Conservation (phyloP, 2,113 vertebrate species). For the Labrus mixtus region DNA sequence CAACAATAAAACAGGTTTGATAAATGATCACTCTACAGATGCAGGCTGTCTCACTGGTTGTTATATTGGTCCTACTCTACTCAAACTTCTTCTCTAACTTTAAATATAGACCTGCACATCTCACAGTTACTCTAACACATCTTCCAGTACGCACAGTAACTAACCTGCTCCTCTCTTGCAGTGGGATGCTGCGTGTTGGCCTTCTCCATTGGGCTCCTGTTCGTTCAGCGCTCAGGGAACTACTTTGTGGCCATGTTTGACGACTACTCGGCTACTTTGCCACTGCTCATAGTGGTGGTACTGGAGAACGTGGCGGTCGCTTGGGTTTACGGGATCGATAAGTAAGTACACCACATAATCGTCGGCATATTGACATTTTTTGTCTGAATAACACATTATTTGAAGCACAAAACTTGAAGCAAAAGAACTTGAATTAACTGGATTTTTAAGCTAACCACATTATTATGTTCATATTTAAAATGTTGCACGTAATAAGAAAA, state of each 20-base stretch:
- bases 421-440: too few species aligned
- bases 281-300: conserved; percentile 93
- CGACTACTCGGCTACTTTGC: conserved; percentile 96
- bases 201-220: conserved; percentile 93
- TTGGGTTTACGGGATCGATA: conserved; percentile 94
- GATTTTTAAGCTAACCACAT: too few species aligned
- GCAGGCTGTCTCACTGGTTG: too few species aligned
- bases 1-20: too few species aligned
- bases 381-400: too few species aligned
- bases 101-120: neutral
- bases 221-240: conserved; percentile 97
- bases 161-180: conserved; percentile 70
- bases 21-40: too few species aligned
- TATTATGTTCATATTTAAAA: too few species aligned
- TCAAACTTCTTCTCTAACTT: too few species aligned
- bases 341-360: conserved; percentile 82
- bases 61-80: too few species aligned
- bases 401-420: too few species aligned
- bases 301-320: conserved; percentile 95
- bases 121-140: neutral
- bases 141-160: neutral
- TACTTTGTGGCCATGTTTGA: conserved; percentile 99
- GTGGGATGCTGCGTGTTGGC: conserved; percentile 92
- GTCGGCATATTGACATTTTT: neutral
- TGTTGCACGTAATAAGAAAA: too few species aligned